Evolutionary conservation across 1,140 invertebrate genomes (phyloP).

Genomic region (Pseudomyrmex sp.): DNA sequence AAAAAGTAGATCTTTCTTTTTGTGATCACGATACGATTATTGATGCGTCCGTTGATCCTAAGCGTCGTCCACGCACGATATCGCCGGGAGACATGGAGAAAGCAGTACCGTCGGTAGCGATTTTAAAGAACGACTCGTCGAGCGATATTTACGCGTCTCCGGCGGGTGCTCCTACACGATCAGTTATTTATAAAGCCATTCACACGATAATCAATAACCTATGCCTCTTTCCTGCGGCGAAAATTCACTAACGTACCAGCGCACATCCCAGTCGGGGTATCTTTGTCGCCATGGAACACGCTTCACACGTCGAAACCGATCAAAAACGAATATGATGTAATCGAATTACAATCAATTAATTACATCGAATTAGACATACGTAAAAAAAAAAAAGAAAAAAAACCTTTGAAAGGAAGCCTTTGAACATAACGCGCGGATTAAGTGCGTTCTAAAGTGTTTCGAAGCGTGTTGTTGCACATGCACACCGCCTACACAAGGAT

Average conservation of each 20-base stretch:
- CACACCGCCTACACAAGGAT: slow-evolving; percentile 5
- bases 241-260: slow-evolving; percentile 70
- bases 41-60: background rate
- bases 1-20: background rate
- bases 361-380: too few relatives aligned
- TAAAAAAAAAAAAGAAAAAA: too few relatives aligned
- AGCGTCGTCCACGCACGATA: background rate
- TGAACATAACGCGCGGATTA: background rate
- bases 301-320: slow-evolving; percentile 28
- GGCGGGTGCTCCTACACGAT: slow-evolving; percentile 77
- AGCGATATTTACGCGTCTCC: slow-evolving; percentile 78
- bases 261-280: slow-evolving; percentile 60
- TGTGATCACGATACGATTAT: background rate
- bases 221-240: slow-evolving; percentile 73
- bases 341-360: background rate
- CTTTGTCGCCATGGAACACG: slow-evolving; percentile 36
- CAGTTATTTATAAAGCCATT: slow-evolving; percentile 85
- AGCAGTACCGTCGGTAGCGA: slow-evolving; percentile 8
- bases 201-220: slow-evolving; percentile 84
- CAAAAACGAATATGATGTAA: slow-evolving; percentile 8
- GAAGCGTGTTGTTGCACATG: too few relatives aligned
- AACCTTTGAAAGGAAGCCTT: too few relatives aligned
- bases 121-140: slow-evolving; percentile 70
- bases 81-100: background rate
- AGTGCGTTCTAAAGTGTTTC: background rate